Evolutionary conservation across 2,888 invertebrate genomes (phyloP), one percentile per base, ranked within the genome.

Genomic region (Odontocerum albicorne): DNA sequence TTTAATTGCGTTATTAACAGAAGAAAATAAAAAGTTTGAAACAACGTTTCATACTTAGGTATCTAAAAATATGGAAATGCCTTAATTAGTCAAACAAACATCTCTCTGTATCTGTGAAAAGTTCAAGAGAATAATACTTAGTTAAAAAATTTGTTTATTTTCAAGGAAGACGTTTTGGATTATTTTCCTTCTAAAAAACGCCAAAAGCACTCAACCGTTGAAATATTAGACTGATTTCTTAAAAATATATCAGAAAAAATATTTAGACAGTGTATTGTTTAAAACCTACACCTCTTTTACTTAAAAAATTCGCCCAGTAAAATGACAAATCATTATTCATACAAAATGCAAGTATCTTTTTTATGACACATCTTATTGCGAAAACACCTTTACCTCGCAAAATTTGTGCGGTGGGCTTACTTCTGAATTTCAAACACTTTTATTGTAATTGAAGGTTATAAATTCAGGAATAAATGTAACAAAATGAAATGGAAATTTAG

Each of bases 281-380:
- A 54, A 54, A 58, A 47, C 46, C 57, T 50, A 40, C 54, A 49
- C 50, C 54, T 42, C 54, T 54, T 57, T 49, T 44, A 49, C 42
- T 39, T 36, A 12, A 36, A 53, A 44, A 39, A 21, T 57, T 49
- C 36, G 49, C 44, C 33, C 45, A 55, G 39, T 38, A 36, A 39
- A 55, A 55, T 55, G 55, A 55, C 55, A 55, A 45, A 55, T 50
- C 45, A 50, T 55, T 55, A 55, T 55, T 55, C 20, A 42, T 19
- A 22, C 32, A 27, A 32, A 17, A 35, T 47, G 42, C 27, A 27
- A 27, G 27, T 4, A 27, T 27, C 27, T 27, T 42, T 42, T 42
- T 42, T 21, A 21, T 42, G 20, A 27, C 4, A 10, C 10, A 27
- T 27, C 27, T 10, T 27, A 27, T 27, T 27, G 10, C 27, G 4